Conservation (phyloP, 2,113 vertebrate species). For the Probosciger aterrimus region DNA sequence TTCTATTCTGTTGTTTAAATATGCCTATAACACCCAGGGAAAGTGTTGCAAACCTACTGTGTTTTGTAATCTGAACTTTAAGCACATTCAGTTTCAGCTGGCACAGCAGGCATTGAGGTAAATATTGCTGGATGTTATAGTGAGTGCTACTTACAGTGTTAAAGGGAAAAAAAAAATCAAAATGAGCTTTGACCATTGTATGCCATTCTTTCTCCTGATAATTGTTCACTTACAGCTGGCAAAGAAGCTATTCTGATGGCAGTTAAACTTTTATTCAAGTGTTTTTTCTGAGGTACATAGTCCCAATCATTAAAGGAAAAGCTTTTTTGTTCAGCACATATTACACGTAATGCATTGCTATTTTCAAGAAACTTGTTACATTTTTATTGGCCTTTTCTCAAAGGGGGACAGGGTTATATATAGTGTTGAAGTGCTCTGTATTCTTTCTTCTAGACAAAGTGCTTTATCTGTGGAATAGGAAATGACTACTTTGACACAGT, state of each 20-base stretch:
- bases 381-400: background rate
- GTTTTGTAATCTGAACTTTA: background rate
- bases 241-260: background rate
- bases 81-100: background rate
- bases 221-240: background rate
- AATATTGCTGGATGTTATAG: background rate
- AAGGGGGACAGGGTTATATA: background rate
- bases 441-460: slow-evolving; percentile 86
- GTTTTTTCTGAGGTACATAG: background rate
- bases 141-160: background rate
- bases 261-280: background rate
- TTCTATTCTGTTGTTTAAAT: background rate
- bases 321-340: background rate
- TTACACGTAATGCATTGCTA: background rate
- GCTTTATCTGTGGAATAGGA: slow-evolving; percentile 97
- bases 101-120: background rate
- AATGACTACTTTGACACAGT: slow-evolving; percentile 98
- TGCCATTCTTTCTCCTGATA: background rate
- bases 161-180: background rate
- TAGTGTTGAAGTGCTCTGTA: background rate
- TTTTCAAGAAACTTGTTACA: background rate
- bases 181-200: background rate
- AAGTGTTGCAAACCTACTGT: background rate
- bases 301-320: background rate
- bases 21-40: background rate